phyloP scores from a whole-genome alignment of 1,140 invertebrate species.

The Schlechtendalia chinensis region DNA sequence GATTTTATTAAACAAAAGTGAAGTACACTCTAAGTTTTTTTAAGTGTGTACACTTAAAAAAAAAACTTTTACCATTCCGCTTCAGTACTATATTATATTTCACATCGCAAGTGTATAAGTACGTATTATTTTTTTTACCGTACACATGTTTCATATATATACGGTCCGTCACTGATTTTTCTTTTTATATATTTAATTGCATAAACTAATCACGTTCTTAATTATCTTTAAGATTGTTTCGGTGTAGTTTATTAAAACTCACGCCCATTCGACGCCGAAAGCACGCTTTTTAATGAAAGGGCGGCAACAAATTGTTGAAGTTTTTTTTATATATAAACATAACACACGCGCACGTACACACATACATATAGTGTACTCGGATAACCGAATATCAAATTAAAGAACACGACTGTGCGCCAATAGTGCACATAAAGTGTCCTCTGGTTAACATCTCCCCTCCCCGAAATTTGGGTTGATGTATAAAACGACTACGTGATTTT shows the following conservation, averaged over 20 bases:
- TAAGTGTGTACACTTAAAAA: neutral
- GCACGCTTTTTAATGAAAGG: conserved; percentile 12
- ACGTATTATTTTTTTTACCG: neutral
- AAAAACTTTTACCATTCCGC: neutral
- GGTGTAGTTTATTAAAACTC: conserved; percentile 18
- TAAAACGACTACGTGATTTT: too few species aligned
- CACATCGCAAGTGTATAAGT: neutral
- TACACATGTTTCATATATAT: too few species aligned
- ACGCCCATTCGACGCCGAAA: conserved; percentile 10
- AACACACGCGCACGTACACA: too few species aligned
- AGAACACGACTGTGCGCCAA: neutral
- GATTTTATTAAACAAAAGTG: neutral
- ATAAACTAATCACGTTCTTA: conserved; percentile 42
- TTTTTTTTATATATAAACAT: conserved; percentile 27
- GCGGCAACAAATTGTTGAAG: neutral
- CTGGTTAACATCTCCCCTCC: too few species aligned
- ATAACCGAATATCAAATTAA: conserved; percentile 23
- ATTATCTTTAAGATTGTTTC: conserved; percentile 31
- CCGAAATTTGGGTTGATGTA: too few species aligned
- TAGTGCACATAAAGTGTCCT: too few species aligned
- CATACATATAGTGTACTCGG: neutral
- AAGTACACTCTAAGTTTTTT: too few species aligned
- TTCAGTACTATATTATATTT: neutral
- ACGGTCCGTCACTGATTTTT: neutral
- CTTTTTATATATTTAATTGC: conserved; percentile 1